These are phyloP conservation scores for Dilophus febrilis DNA, from an alignment of 2,888 invertebrate genomes.

Conservation along the genomic window DNA sequence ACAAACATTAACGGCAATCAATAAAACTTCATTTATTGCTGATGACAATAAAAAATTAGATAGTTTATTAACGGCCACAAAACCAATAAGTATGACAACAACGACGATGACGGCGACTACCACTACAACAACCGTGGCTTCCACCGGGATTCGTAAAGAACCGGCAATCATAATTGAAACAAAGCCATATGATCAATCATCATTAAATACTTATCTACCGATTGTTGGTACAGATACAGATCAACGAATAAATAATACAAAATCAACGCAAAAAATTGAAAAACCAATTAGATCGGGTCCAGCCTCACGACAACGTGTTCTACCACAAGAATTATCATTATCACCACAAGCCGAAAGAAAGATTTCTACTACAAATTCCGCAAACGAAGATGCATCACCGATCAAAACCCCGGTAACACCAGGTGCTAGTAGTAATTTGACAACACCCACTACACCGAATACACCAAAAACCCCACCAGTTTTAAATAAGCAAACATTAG, in stretches of 20 bases:
- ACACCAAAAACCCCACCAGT: slow-evolving; percentile 2
- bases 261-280: slow-evolving; percentile 5
- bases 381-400: slow-evolving; percentile 26
- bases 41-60: slow-evolving; percentile 31
- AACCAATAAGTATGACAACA: slow-evolving; percentile 30
- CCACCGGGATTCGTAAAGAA: background rate
- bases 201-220: slow-evolving; percentile 9
- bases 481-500: background rate
- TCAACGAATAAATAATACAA: slow-evolving; percentile 16
- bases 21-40: background rate
- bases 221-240: slow-evolving; percentile 9
- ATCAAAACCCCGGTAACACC: slow-evolving; percentile 17
- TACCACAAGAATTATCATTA: slow-evolving; percentile 36
- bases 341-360: slow-evolving; percentile 22
- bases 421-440: too few relatives aligned
- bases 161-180: slow-evolving; percentile 10
- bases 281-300: slow-evolving; percentile 33
- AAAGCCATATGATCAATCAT: slow-evolving; percentile 4
- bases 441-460: slow-evolving; percentile 9
- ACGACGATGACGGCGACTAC: background rate
- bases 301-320: slow-evolving; percentile 36
- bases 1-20: background rate
- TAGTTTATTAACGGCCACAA: too few relatives aligned
- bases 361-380: slow-evolving; percentile 31
- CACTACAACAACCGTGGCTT: background rate